Evolutionary conservation across 2,888 invertebrate species (phyloP).

Genomic region (Teleiodes luculella): DNA sequence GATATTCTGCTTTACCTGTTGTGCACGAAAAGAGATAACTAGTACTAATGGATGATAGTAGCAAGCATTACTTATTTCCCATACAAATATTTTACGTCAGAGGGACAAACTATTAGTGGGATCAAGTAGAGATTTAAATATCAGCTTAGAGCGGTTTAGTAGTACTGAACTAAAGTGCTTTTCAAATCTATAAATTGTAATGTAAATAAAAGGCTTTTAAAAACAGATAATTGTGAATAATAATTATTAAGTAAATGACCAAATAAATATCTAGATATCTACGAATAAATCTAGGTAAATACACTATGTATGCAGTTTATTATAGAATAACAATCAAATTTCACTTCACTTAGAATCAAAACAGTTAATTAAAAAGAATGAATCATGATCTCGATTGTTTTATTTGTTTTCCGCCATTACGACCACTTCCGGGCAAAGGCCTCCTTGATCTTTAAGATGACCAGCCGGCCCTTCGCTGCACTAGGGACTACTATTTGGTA

Average conservation of each 20-base stretch:
- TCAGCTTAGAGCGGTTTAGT: constrained; percentile 45
- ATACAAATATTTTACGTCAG: no score
- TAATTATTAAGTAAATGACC: constrained; percentile 10
- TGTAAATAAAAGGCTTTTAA: constrained; percentile 14
- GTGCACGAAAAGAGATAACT: no score
- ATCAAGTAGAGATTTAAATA: constrained; percentile 62
- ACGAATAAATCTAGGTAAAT: constrained; percentile 25
- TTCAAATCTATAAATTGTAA: background rate
- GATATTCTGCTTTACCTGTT: no score
- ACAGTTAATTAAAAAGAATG: constrained; percentile 30
- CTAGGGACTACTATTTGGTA: background rate
- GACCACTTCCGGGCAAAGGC: no score
- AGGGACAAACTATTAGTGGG: constrained; percentile 72
- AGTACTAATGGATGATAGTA: no score
- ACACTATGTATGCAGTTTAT: constrained; percentile 28
- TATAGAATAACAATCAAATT: constrained; percentile 30
- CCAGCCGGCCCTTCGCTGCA: no score
- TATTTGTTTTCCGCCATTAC: background rate
- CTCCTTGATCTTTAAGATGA: no score
- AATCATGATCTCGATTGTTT: constrained; percentile 12
- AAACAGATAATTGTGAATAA: constrained; percentile 6
- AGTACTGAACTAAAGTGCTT: constrained; percentile 26
- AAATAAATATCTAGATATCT: constrained; percentile 12
- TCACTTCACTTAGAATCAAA: constrained; percentile 35
- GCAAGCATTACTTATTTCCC: no score